These are phyloP conservation scores for Podiceps cristatus DNA, from an alignment of 2,113 vertebrate species.

Conservation along the genomic window DNA sequence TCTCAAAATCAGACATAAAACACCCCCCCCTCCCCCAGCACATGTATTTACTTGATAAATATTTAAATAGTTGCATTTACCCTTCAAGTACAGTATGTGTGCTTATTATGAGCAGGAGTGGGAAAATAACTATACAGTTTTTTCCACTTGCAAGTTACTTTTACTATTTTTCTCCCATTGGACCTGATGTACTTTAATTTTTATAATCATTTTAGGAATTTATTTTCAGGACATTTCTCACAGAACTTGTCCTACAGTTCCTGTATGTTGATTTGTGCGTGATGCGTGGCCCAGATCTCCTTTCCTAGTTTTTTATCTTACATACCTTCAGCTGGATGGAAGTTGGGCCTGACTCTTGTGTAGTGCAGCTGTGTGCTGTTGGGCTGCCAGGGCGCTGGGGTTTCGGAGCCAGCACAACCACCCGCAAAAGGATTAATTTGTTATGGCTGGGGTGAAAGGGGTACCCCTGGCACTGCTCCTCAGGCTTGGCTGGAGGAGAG, in stretches of 20 bases:
- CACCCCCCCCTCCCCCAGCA: background rate
- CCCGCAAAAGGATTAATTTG: background rate
- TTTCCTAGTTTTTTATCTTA: background rate
- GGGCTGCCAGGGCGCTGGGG: background rate
- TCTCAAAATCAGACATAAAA: constrained; percentile 62
- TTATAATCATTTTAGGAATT: background rate
- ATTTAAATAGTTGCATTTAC: constrained; percentile 54
- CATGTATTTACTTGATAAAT: constrained; percentile 58
- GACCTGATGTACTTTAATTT: background rate
- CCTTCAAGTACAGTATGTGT: background rate
- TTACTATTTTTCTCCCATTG: background rate
- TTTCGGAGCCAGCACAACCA: background rate
- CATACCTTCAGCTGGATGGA: background rate
- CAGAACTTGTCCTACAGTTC: background rate
- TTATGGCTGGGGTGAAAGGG: background rate
- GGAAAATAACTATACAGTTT: background rate
- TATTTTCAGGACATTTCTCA: background rate
- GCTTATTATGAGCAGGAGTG: background rate
- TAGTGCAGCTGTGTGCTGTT: rapidly evolving
- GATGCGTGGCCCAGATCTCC: background rate
- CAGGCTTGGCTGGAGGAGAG: background rate
- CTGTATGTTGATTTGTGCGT: background rate
- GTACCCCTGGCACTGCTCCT: background rate
- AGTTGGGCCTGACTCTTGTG: background rate
- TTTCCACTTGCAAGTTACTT: background rate